Evolutionary conservation across 1,140 invertebrate genomes (phyloP), one percentile per base, ranked within the genome.

Genomic region (Diploscapter pachys): DNA sequence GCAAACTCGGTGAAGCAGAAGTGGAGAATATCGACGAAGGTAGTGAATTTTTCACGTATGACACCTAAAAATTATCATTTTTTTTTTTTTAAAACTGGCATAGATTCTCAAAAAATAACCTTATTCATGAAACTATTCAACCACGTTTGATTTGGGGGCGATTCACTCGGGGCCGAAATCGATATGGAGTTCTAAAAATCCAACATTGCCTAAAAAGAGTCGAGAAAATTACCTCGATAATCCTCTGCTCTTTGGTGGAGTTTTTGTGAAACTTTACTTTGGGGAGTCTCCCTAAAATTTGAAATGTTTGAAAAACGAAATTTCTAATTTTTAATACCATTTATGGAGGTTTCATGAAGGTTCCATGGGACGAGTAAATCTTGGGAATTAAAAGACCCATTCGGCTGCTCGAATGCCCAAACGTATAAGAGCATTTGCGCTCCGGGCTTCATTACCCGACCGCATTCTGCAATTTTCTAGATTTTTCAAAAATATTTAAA

Each of bases 401-500:
- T 78, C 63, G 77, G 77, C 56, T 78, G 77, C 63, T 78, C 77
- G 49, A 66, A 78, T 3, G 74, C 77, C 77, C 77, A 78, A 2
- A 74, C 77, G 65, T 71, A 77, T 4, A 78, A 69, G 31, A 78
- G 31, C 50, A 77, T 61, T 56, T 74, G 74, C 9, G 55, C 77
- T 70, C 76, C 66, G 11, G 63, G 51, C 4, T 54, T 61, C n/a
- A 78, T 66, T n/a, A 68, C 75, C 13, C 77, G 69, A 11, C 65
- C n/a, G 49, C 57, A 63, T 63, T 78, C 74, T 71, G 53, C n/a
- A 76, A 54, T 31, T 31, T 31, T 31, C 31, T 31, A 31, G 31
- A 31, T 31, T 31, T 31, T 31, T 31, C 31, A 31, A 31, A 31
- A 31, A 31, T 31, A 31, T 31, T 31, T 31, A 31, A 31, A 31